Evolutionary conservation across 2,888 invertebrate species (phyloP).

Genomic region (Tenthredo distinguenda): DNA sequence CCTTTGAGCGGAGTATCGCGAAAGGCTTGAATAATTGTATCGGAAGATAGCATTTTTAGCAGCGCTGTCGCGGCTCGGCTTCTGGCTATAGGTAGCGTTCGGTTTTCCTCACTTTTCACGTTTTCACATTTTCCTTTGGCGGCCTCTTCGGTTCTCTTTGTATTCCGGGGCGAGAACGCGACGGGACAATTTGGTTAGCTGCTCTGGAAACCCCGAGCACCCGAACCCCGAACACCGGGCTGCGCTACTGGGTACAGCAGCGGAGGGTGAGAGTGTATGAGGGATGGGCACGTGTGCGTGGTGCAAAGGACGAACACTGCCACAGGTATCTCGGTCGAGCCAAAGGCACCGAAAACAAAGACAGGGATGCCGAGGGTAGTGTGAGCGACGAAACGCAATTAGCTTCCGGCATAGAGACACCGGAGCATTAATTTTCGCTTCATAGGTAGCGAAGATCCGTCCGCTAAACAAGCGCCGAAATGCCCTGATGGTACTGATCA

Average conservation of each 20-base stretch:
- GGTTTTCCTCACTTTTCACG: not conserved
- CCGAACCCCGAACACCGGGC: not conserved
- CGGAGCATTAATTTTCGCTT: constrained; percentile 46
- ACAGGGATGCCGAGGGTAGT: not conserved
- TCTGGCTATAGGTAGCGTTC: not conserved
- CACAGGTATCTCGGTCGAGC: not conserved
- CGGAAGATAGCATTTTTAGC: not conserved
- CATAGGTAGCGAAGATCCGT: not conserved
- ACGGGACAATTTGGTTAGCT: constrained; percentile 58
- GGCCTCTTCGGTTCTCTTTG: constrained; percentile 52
- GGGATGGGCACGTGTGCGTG: not conserved
- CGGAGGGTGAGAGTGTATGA: not conserved
- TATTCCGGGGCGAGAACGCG: constrained; percentile 55
- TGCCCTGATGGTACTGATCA: not conserved
- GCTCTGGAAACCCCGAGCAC: constrained; percentile 45
- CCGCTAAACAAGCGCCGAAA: not conserved
- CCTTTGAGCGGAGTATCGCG: not conserved
- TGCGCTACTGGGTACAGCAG: constrained; percentile 18
- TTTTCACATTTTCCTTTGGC: constrained; percentile 26
- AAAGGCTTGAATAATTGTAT: not conserved
- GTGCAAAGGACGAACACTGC: not conserved
- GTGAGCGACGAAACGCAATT: constrained; percentile 16
- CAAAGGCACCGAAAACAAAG: not conserved
- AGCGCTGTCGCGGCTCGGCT: not conserved
- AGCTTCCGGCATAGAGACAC: constrained; percentile 7